Base-by-base conservation (phyloP, 2,113 vertebrate genomes). In the Sinocyclocheilus anophthalmus region DNA sequence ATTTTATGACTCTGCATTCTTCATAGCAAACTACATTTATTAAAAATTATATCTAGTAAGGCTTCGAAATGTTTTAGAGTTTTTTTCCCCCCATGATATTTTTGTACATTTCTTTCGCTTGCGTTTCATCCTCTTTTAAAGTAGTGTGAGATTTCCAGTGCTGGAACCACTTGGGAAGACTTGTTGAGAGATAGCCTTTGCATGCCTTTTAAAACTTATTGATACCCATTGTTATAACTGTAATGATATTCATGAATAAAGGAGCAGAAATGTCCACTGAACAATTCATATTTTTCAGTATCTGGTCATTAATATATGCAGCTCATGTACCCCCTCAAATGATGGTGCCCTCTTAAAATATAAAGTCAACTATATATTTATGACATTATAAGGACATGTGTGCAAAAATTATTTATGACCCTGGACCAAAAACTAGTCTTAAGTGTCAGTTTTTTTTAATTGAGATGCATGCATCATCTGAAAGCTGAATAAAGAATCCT, bases 91-190 rank as follows among this genome's bases (percentile, higher is more conserved):
- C 37, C 20, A 14, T 39, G 16, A 42, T 80, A 33, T 20, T 22
- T 87, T 76, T 88, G 73, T 88, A 22, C 84, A 73, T 79, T 61
- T 91, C 89, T 26, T 65, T 65, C 37, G 5, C 37, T 37, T 37
- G 37, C 5, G 37, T 37, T 37, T 37, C 37, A 37, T 37, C 37
- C 37, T 5, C 91, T 85, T 84, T 86, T 87, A 76, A 91, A 84
- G 91, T 80, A 84, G 88, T 91, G 90, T 88, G 87, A 94, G 91
- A 92, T 92, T 92, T 93, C 92, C 93, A 91, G 94, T 95, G 95
- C 92, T 95, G 95, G 94, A 92, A 94, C 93, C 94, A 93, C 39
- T 89, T 90, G 89, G 91, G 92, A 94, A 86, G 89, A 91, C 87
- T 85, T 89, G 89, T 83, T 76, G 90, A 90, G 90, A 90, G 90